These are phyloP conservation scores for Propithecus coquereli DNA, from an alignment of 2,113 vertebrate genomes.

Conservation along the genomic window DNA sequence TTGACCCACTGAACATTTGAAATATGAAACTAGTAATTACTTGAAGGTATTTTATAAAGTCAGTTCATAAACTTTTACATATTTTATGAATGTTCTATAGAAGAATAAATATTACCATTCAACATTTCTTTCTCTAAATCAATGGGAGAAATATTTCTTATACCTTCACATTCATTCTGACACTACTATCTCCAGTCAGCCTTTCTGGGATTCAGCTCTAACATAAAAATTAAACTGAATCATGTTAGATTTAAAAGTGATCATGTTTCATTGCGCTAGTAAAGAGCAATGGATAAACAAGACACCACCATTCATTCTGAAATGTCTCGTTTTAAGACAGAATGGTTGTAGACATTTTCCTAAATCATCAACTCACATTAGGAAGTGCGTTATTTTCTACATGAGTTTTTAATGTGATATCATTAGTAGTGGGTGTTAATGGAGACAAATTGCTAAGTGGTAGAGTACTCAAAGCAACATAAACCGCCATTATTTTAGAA, in stretches of 20 bases:
- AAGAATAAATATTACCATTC: neutral
- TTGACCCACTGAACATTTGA: neutral
- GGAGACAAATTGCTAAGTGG: neutral
- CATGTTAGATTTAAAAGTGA: neutral
- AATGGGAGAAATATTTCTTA: neutral
- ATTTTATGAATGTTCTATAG: neutral
- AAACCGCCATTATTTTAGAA: neutral
- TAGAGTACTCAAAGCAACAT: neutral
- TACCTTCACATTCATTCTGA: neutral
- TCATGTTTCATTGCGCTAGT: neutral
- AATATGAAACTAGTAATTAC: constrained; percentile 5
- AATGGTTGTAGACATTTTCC: neutral
- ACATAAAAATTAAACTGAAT: neutral
- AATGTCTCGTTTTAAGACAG: neutral
- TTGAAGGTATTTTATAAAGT: constrained; percentile 2
- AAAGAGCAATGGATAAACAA: neutral
- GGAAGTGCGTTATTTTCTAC: neutral
- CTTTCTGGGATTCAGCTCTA: neutral
- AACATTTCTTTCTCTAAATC: neutral
- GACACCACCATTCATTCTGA: neutral
- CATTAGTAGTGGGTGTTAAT: neutral
- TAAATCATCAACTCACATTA: neutral
- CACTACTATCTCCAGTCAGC: neutral
- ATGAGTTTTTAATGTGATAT: neutral
- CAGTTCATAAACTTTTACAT: neutral